Base-by-base conservation (phyloP, 1,140 invertebrate genomes). In the Magallana gigas region DNA sequence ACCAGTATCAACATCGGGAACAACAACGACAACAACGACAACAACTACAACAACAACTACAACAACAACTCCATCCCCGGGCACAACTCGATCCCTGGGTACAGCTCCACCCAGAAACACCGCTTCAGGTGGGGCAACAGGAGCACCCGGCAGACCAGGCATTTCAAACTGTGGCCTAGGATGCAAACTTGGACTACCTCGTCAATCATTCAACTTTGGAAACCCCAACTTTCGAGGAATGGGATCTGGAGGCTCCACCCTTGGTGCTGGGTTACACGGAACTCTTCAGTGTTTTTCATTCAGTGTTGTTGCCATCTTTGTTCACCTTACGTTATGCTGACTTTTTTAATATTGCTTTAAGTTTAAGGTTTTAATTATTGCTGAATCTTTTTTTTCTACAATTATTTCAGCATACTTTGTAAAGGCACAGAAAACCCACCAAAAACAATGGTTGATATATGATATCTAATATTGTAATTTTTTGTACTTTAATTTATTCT, bases 141-240 rank as follows among this genome's bases (percentile, higher is more conserved):
- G 64, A 23, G n/a, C 23, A 76, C 36, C 68, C 12, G 68, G 68
- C 3, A 29, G 23, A 8, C 18, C 11, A 8, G 23, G 14, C 1
- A 36, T 76, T 29, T 36, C 68, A 12, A 76, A 76, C 23, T 76
- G 68, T 76, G 68, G 68, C 68, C 12, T 76, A 29, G 68, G 68
- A 12, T 76, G 68, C 36, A 76, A 48, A 29, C 23, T 29, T 4
- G 36, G 68, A 76, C 18, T 23, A n/a, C 14, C 12, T 14, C 60
- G 9, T 62, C 60, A 6, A 29, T 29, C 68, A 76, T 8, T 76
- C 6, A 68, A 8, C 16, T 29, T 29, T 76, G 60, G 60, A 48
- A 48, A 48, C 60, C 23, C 68, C 12, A 76, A 76, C 23, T 76
- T 23, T 76, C 8, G 4, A 76, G 68, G 68, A 76, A 8, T 76